Conservation (phyloP, 2,113 vertebrate species). For the Acanthisitta chloris region DNA sequence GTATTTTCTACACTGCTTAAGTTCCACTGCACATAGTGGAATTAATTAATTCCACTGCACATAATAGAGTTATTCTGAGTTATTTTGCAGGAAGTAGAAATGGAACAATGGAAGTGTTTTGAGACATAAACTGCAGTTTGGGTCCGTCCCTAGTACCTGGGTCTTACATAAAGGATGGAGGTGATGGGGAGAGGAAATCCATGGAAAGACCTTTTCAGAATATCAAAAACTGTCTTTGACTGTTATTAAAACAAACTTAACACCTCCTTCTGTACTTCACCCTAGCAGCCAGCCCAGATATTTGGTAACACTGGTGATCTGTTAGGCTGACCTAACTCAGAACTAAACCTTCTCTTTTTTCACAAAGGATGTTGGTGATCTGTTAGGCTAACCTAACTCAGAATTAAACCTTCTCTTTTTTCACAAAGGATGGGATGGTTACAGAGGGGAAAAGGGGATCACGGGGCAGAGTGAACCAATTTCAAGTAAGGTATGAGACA, state of each 20-base stretch:
- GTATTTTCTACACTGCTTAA: neutral
- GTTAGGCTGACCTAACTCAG: neutral
- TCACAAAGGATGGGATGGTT: neutral
- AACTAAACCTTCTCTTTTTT: neutral
- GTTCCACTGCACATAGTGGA: neutral
- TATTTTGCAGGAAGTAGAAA: neutral
- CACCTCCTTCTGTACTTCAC: neutral
- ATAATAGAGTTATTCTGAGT: neutral
- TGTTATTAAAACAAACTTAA: neutral
- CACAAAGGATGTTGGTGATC: neutral
- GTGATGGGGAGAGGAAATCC: neutral
- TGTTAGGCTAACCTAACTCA: neutral
- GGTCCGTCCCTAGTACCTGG: neutral
- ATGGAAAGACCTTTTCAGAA: neutral
- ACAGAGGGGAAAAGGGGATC: neutral
- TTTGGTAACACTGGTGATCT: neutral
- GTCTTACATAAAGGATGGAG: neutral
- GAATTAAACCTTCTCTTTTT: neutral
- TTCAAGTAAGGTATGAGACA: neutral
- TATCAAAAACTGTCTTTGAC: neutral
- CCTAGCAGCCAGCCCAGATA: neutral
- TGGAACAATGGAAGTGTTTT: fast-evolving
- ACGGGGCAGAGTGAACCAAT: fast-evolving
- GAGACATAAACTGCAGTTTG: neutral
- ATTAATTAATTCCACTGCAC: neutral